Conservation (phyloP, 92 coral and sea anemone genomes). For the Paragorgia papillata region DNA sequence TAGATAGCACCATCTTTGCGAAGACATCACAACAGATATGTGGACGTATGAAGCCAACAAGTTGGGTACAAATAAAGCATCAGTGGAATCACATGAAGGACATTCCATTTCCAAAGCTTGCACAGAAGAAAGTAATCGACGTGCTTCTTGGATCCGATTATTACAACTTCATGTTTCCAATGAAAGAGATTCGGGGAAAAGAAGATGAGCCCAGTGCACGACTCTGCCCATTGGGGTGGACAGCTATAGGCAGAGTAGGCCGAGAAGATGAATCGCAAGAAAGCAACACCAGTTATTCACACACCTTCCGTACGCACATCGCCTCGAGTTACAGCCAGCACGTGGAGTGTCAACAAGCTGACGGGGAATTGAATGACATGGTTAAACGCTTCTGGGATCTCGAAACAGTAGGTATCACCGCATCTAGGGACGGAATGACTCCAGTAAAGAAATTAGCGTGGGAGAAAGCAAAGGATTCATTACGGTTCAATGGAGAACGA, state of each 20-base stretch:
- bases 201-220: constrained; percentile 6
- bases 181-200: constrained; percentile 27
- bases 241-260: constrained; percentile 16
- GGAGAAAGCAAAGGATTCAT: constrained; percentile 36
- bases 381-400: constrained; percentile 54
- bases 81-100: constrained; percentile 37
- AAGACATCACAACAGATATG: constrained; percentile 43
- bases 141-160: constrained; percentile 45
- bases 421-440: constrained; percentile 42
- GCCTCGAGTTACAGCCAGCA: too few relatives aligned
- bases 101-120: constrained; percentile 50
- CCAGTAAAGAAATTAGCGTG: constrained; percentile 50
- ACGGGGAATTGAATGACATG: too few relatives aligned
- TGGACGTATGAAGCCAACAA: constrained; percentile 42
- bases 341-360: too few relatives aligned
- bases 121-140: constrained; percentile 17
- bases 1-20: neutral
- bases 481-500: constrained; percentile 32
- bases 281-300: too few relatives aligned
- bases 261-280: too few relatives aligned
- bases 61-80: constrained; percentile 27
- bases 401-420: constrained; percentile 53
- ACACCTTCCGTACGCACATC: neutral
- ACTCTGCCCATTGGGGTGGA: neutral
- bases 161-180: constrained; percentile 42